Percentiles rank a stretch among this genome's conserved stretches.
phyloP scores from a whole-genome alignment of 1,140 invertebrate genomes.

The Nasonia giraulti region DNA sequence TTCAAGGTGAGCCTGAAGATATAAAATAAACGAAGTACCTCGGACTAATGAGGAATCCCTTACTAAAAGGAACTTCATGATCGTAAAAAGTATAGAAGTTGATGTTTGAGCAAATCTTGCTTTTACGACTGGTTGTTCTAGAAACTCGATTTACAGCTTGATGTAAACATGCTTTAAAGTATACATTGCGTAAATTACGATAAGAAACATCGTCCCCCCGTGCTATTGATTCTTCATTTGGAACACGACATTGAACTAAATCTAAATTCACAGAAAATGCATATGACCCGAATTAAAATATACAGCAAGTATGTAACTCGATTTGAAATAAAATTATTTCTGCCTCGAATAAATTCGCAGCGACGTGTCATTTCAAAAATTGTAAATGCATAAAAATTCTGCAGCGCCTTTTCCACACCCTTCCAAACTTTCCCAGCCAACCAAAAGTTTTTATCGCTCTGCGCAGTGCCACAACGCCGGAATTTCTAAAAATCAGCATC shows the following conservation, averaged over 20 bases:
- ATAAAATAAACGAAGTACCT: slow-evolving; percentile 8
- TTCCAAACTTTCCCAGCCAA: background rate
- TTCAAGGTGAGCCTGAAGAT: background rate
- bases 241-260: too few species aligned
- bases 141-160: slow-evolving; percentile 4
- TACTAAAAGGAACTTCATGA: slow-evolving; percentile 23
- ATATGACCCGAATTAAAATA: too few species aligned
- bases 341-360: too few species aligned
- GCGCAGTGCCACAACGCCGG: background rate
- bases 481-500: slow-evolving; percentile 7
- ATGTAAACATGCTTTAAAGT: slow-evolving; percentile 32
- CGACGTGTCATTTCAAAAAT: too few species aligned
- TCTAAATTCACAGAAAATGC: background rate
- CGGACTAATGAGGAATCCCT: slow-evolving; percentile 8
- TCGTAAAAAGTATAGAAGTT: slow-evolving; percentile 10
- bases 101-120: slow-evolving; percentile 18
- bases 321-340: background rate
- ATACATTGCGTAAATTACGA: background rate
- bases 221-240: too few species aligned
- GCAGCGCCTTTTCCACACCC: background rate
- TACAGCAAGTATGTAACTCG: background rate
- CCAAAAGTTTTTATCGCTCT: slow-evolving; percentile 4
- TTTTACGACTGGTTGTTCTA: slow-evolving; percentile 15
- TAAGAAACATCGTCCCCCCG: too few species aligned
- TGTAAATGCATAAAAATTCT: background rate